A percentile compares a stretch with the other conserved stretches of the same genome.
Conservation (phyloP, 2,888 invertebrate genomes). For the Drosophila fungiperda region DNA sequence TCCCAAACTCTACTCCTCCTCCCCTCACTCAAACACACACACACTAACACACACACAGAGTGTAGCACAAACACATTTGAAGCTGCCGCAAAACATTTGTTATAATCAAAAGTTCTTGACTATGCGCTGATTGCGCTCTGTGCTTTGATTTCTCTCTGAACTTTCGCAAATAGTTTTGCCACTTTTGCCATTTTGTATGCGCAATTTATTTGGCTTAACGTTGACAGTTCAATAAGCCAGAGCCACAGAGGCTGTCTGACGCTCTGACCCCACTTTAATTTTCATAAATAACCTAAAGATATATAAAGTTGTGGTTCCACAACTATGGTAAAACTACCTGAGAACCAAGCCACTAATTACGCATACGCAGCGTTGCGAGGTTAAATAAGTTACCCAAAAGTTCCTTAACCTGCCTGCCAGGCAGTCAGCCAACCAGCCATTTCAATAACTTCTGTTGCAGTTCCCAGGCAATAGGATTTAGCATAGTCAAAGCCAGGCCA, state of each 20-base stretch:
- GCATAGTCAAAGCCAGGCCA: constrained; percentile 18
- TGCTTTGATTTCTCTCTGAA: constrained; percentile 71
- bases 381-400: constrained; percentile 64
- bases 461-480: constrained; percentile 60
- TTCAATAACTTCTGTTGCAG: constrained; percentile 77
- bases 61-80: background rate
- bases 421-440: constrained; percentile 33
- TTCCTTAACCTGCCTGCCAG: constrained; percentile 67
- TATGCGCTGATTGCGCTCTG: constrained; percentile 62
- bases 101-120: constrained; percentile 76
- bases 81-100: constrained; percentile 67
- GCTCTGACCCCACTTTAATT: constrained; percentile 62
- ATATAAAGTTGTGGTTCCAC: constrained; percentile 45
- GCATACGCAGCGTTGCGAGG: constrained; percentile 74
- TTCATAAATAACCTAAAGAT: constrained; percentile 73
- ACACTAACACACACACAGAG: constrained; percentile 1
- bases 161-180: constrained; percentile 68
- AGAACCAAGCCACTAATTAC: constrained; percentile 75
- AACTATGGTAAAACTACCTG: constrained; percentile 66
- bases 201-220: constrained; percentile 79
- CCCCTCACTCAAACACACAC: background rate
- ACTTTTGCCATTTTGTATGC: constrained; percentile 51
- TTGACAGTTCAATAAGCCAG: constrained; percentile 80
- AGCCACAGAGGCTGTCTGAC: constrained; percentile 10
- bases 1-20: background rate